Conservation (phyloP, 2,888 invertebrate genomes). For the Electrophaes corylata region DNA sequence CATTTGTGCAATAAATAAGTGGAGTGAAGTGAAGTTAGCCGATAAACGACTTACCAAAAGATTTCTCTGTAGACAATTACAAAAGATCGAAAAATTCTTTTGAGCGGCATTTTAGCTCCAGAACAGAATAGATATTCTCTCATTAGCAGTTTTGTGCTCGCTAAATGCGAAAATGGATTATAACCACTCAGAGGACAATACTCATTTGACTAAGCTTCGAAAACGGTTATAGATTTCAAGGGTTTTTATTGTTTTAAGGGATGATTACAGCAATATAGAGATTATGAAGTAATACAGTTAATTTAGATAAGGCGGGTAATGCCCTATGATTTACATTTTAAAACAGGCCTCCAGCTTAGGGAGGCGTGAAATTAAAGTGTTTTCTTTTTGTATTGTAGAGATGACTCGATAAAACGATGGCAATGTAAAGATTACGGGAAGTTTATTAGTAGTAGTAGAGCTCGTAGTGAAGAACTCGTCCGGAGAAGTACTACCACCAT, state of each 20-base stretch:
- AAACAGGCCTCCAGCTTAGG: background rate
- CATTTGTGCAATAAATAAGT: too few relatives aligned
- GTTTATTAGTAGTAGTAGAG: too few relatives aligned
- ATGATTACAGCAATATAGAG: constrained; percentile 13
- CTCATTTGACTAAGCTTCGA: constrained; percentile 48
- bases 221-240: constrained; percentile 47
- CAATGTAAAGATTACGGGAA: background rate
- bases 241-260: constrained; percentile 37
- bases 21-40: too few relatives aligned
- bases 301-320: constrained; percentile 12
- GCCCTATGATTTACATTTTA: constrained; percentile 6
- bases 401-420: background rate
- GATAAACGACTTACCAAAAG: too few relatives aligned
- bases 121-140: constrained; percentile 53
- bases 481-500: too few relatives aligned
- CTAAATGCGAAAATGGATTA: constrained; percentile 55
- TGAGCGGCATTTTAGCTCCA: constrained; percentile 45
- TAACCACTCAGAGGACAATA: constrained; percentile 40
- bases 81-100: background rate
- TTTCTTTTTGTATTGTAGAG: background rate
- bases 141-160: constrained; percentile 61
- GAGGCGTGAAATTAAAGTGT: background rate
- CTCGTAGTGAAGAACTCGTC: too few relatives aligned
- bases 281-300: constrained; percentile 17
- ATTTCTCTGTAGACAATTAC: too few relatives aligned